Evolutionary conservation across 2,888 invertebrate species (phyloP).

Genomic region (Drosophila bunnanda): DNA sequence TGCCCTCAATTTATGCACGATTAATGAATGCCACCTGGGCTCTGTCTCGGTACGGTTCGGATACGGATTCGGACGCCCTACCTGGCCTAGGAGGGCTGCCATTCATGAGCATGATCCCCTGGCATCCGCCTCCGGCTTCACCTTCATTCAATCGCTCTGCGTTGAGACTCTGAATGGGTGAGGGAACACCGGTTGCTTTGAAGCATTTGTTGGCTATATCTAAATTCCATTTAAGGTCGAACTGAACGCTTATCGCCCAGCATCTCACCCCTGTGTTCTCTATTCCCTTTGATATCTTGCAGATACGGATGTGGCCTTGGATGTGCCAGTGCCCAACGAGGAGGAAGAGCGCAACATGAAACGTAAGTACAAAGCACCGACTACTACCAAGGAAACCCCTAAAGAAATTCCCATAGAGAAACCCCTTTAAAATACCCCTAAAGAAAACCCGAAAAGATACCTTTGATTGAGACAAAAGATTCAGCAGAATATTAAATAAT

Average conservation of each 20-base stretch:
- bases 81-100: conserved; percentile 38
- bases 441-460: neutral
- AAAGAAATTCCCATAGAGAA: neutral
- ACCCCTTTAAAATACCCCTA: neutral
- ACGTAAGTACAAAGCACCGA: conserved; percentile 87
- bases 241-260: conserved; percentile 27
- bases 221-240: conserved; percentile 61
- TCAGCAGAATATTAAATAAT: neutral
- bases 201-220: conserved; percentile 40
- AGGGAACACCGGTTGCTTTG: conserved; percentile 25
- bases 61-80: no score
- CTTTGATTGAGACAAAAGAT: neutral
- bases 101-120: conserved; percentile 52
- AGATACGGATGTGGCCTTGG: conserved; percentile 91
- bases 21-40: conserved; percentile 79
- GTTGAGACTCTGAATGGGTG: neutral
- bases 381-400: neutral
- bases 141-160: conserved; percentile 19
- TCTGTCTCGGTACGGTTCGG: no score
- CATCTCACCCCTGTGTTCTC: conserved; percentile 18
- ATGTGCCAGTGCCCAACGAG: conserved; percentile 89
- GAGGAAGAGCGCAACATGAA: conserved; percentile 92
- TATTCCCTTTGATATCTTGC: conserved; percentile 82
- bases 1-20: conserved; percentile 75
- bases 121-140: conserved; percentile 40